A percentile compares a stretch with the other conserved stretches of the same genome.
These are phyloP conservation scores for Panonychus citri DNA, from an alignment of 1,140 invertebrate species.

Conservation along the genomic window DNA sequence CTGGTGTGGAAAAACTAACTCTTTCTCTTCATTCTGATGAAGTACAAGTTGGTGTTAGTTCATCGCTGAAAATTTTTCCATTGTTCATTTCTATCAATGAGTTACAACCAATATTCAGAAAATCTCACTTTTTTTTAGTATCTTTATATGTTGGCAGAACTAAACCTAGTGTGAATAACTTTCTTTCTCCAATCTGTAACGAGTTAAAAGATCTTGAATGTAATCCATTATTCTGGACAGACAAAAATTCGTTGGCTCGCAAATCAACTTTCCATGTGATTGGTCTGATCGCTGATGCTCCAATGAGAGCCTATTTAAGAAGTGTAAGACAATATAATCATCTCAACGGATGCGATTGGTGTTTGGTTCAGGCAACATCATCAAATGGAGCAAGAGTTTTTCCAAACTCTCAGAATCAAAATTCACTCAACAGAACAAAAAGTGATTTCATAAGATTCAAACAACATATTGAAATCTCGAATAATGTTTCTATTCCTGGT, in stretches of 20 bases:
- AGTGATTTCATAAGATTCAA: not conserved
- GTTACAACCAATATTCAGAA: not conserved
- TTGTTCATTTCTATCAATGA: not conserved
- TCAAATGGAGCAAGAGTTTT: not conserved
- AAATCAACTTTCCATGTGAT: not conserved
- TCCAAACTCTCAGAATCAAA: not conserved
- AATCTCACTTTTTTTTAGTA: not conserved
- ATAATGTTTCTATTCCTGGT: not conserved
- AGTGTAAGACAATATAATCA: not conserved
- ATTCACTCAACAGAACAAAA: not conserved
- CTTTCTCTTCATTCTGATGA: not conserved
- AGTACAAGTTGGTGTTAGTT: not conserved
- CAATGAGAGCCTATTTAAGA: not conserved
- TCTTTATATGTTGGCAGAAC: not conserved
- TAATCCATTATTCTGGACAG: not conserved
- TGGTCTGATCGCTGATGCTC: not conserved
- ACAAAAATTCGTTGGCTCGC: not conserved
- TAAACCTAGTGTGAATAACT: not conserved
- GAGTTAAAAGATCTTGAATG: not conserved
- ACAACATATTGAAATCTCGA: not conserved
- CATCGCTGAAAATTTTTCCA: not conserved
- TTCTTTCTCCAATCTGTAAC: not conserved
- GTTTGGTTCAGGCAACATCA: not conserved
- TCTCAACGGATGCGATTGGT: not conserved
- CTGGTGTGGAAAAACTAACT: not conserved